Evolutionary conservation across 2,797 vertebrate species (phyloP).

Genomic region (Sebastes miniatus): DNA sequence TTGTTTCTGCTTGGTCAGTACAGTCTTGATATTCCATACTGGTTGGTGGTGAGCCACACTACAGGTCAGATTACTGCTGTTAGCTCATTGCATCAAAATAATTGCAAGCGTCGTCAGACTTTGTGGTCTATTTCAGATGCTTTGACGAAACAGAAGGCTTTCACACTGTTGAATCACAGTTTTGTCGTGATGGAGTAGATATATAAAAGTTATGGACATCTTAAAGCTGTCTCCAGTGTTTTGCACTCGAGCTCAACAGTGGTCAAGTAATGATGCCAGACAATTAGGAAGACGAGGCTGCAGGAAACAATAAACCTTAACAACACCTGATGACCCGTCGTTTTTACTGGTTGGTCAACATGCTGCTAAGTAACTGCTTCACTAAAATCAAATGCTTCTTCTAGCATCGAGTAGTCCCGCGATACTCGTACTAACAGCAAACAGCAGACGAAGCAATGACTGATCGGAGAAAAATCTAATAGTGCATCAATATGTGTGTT

Average conservation of each 20-base stretch:
- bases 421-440: neutral
- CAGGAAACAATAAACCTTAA: neutral
- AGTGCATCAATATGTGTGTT: neutral
- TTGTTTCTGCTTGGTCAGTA: neutral
- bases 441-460: neutral
- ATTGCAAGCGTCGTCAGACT: neutral
- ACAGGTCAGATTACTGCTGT: neutral
- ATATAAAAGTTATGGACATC: neutral
- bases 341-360: constrained; percentile 12
- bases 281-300: constrained; percentile 1
- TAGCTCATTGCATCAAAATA: neutral
- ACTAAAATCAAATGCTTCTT: constrained; percentile 5
- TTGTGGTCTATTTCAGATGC: neutral
- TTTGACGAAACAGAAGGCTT: neutral
- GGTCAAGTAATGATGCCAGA: neutral
- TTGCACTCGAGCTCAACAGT: neutral
- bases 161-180: neutral
- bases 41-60: neutral
- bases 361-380: constrained; percentile 50
- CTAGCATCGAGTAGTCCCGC: neutral
- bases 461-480: neutral
- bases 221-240: neutral
- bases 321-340: neutral
- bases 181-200: neutral
- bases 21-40: neutral